A percentile compares a stretch with the other conserved stretches of the same genome.
Evolutionary conservation across 2,888 invertebrate species (phyloP).

Genomic region (Eupithecia subumbrata): DNA sequence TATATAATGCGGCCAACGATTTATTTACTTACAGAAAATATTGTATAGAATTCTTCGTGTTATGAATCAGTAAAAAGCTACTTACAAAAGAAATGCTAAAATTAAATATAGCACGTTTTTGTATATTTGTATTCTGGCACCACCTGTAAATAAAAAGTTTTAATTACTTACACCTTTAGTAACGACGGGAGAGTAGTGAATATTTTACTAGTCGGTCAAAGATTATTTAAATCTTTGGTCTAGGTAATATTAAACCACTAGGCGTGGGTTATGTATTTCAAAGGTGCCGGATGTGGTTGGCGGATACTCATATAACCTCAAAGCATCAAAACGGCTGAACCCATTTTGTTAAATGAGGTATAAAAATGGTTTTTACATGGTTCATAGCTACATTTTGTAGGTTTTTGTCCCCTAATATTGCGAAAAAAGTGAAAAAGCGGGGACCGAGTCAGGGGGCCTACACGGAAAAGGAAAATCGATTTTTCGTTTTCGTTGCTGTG

Average conservation of each 20-base stretch:
- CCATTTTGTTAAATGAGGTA: background rate
- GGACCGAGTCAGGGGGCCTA: no score
- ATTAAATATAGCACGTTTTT: conserved; percentile 41
- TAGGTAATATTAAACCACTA: background rate
- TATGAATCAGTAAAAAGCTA: conserved; percentile 39
- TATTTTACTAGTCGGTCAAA: background rate
- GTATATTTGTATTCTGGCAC: conserved; percentile 23
- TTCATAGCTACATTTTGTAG: background rate
- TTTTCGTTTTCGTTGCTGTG: no score
- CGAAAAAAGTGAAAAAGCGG: no score
- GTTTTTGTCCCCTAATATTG: no score
- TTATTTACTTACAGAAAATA: conserved; percentile 37
- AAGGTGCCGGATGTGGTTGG: background rate
- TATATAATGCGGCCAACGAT: conserved; percentile 29
- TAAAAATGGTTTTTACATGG: background rate
- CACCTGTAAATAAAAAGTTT: conserved; percentile 50
- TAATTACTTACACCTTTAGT: background rate
- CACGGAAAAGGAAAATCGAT: no score
- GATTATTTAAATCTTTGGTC: no score
- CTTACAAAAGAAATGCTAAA: conserved; percentile 41
- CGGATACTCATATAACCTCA: background rate
- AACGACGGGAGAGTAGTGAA: background rate
- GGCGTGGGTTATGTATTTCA: background rate
- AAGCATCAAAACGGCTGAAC: background rate
- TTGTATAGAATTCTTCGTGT: background rate